phyloP scores from a whole-genome alignment of 2,888 invertebrate genomes.

The Drosophila recens region DNA sequence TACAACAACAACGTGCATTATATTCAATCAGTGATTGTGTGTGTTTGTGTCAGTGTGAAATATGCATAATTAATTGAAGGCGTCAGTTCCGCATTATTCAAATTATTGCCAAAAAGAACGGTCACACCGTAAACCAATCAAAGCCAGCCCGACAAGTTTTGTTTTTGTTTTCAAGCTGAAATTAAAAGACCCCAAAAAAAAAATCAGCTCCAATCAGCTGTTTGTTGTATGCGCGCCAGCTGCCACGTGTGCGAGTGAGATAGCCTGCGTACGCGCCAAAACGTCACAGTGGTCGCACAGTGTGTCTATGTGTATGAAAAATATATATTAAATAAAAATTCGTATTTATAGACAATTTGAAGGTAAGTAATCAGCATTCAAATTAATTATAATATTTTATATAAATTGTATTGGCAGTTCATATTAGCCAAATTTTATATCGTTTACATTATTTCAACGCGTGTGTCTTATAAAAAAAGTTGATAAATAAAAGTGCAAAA shows the following conservation, averaged over 20 bases:
- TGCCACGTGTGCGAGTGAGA: constrained; percentile 47
- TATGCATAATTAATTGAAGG: constrained; percentile 60
- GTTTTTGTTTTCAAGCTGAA: constrained; percentile 55
- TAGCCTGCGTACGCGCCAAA: constrained; percentile 64
- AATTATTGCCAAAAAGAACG: constrained; percentile 42
- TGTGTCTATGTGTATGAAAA: constrained; percentile 39
- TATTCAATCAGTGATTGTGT: constrained; percentile 38
- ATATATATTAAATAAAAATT: neutral
- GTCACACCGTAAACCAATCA: constrained; percentile 41
- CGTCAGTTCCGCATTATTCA: constrained; percentile 60
- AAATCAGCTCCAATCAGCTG: constrained; percentile 64
- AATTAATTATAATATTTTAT: neutral
- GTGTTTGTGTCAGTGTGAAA: constrained; percentile 11
- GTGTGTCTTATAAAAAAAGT: constrained; percentile 50
- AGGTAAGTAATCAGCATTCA: constrained; percentile 60
- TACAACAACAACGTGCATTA: constrained; percentile 21
- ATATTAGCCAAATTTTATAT: constrained; percentile 34
- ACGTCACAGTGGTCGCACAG: constrained; percentile 51
- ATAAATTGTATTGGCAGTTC: constrained; percentile 18
- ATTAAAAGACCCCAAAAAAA: constrained; percentile 40
- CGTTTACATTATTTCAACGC: constrained; percentile 51
- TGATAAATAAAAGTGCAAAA: constrained; percentile 60
- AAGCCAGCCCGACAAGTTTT: constrained; percentile 42
- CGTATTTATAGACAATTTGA: constrained; percentile 20
- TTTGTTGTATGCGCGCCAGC: constrained; percentile 41